Conservation (phyloP, 2,888 invertebrate genomes). For the Ischnura elegans region DNA sequence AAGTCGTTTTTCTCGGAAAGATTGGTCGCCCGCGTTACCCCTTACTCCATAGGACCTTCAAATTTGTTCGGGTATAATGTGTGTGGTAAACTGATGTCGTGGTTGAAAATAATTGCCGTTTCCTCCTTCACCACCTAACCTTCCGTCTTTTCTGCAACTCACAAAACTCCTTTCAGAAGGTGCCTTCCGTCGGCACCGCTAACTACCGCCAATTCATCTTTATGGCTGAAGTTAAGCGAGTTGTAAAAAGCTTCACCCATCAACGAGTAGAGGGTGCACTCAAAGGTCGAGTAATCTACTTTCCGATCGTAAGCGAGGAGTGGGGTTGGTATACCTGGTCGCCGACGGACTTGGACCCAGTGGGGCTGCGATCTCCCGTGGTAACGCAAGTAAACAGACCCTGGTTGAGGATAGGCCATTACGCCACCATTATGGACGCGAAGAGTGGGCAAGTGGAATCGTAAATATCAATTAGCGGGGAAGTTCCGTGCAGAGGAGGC, state of each 20-base stretch:
- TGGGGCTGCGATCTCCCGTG: background rate
- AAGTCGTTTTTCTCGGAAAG: background rate
- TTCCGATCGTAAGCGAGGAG: background rate
- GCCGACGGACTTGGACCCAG: background rate
- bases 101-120: background rate
- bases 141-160: no score
- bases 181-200: background rate
- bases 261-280: background rate
- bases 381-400: background rate
- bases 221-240: background rate
- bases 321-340: no score
- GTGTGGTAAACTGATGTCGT: no score
- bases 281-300: background rate
- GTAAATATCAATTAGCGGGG: background rate
- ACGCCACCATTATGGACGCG: background rate
- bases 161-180: no score
- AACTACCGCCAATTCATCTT: constrained; percentile 15
- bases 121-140: background rate
- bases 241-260: background rate
- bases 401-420: background rate
- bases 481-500: no score
- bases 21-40: background rate
- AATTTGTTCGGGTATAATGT: background rate
- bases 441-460: background rate
- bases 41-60: background rate